phyloP scores from a whole-genome alignment of 2,888 invertebrate species.

The Timema cristinae region DNA sequence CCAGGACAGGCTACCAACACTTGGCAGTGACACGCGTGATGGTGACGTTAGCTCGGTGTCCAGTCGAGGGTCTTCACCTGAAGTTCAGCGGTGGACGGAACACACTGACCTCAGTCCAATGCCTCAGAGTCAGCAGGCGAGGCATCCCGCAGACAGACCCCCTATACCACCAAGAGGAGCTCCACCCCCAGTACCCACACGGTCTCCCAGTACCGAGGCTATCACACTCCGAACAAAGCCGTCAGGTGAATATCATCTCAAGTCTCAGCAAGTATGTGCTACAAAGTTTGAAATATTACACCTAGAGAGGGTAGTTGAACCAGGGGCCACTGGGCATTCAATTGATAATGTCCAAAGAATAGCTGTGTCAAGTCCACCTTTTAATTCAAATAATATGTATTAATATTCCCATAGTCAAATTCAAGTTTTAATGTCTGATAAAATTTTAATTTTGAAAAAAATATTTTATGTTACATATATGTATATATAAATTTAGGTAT shows the following conservation, averaged over 20 bases:
- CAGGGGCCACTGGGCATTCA: too few relatives aligned
- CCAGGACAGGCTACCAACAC: conserved; percentile 19
- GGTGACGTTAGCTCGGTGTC: conserved; percentile 44
- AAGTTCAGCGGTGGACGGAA: conserved; percentile 40
- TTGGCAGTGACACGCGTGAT: conserved; percentile 27
- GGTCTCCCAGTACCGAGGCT: conserved; percentile 45
- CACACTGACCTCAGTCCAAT: conserved; percentile 37
- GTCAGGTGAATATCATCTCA: not conserved
- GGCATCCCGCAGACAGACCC: conserved; percentile 48
- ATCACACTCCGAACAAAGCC: conserved; percentile 30
- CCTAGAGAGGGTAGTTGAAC: too few relatives aligned
- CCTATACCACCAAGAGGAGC: conserved; percentile 57
- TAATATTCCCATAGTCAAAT: too few relatives aligned
- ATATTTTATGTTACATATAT: too few relatives aligned
- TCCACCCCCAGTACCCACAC: conserved; percentile 53
- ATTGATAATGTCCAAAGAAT: too few relatives aligned
- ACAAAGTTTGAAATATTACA: too few relatives aligned
- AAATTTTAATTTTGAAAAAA: too few relatives aligned
- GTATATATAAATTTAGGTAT: too few relatives aligned
- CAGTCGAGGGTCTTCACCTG: conserved; percentile 48
- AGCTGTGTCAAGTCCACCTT: too few relatives aligned
- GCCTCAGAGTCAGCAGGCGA: conserved; percentile 48
- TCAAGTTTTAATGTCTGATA: too few relatives aligned
- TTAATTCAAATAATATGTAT: too few relatives aligned
- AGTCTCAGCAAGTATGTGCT: too few relatives aligned